Base-by-base conservation (phyloP, 64 coral and sea anemone genomes). In the Pachyseris speciosa region DNA sequence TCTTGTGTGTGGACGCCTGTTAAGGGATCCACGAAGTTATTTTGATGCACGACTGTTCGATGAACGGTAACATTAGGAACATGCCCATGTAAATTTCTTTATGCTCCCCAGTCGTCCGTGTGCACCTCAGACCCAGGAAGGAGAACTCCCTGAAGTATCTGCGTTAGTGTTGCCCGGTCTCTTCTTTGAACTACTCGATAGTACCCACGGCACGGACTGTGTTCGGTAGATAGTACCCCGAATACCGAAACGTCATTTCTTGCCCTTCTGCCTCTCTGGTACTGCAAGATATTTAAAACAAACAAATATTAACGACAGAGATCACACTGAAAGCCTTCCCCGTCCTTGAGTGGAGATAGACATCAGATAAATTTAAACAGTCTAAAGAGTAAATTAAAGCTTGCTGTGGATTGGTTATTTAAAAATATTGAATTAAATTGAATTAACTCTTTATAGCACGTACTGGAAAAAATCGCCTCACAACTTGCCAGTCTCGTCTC, bases 81-180 rank as follows among this genome's bases (percentile, higher is more conserved):
- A 30, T 77, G 55, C 11, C 12, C 1, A 8, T 75, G 15, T 19
- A 89, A 61, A 19, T 74, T 40, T 2, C 71, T 37, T 55, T 80
- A 90, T 30, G 72, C 74, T 22, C 31, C 87, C 64, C 87, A 68
- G 25, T 90, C 87, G 24, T 90, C 75, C n/a, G 87, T 67, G 58
- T 90, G 75, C 8, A 90, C 73, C 13, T 89, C 87, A 0, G 72
- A 41, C 5, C 72, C 73, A 43, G 87, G 87, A 19, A 76, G 69
- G 37, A 88, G 19, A 19, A 69, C 73, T 19, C 71, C 50, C 9
- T 61, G 16, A 13, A 77, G 24, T 31, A 88, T 77, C 5, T 32
- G 86, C 5, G 29, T 40, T 15, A 89, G 60, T 20, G 87, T 88
- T 9, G 17, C 27, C 34, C 72, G 76, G 87, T 89, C 40, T 36